Evolutionary conservation across 2,888 invertebrate species (phyloP).

Genomic region (Lordiphosa andalusiaca): DNA sequence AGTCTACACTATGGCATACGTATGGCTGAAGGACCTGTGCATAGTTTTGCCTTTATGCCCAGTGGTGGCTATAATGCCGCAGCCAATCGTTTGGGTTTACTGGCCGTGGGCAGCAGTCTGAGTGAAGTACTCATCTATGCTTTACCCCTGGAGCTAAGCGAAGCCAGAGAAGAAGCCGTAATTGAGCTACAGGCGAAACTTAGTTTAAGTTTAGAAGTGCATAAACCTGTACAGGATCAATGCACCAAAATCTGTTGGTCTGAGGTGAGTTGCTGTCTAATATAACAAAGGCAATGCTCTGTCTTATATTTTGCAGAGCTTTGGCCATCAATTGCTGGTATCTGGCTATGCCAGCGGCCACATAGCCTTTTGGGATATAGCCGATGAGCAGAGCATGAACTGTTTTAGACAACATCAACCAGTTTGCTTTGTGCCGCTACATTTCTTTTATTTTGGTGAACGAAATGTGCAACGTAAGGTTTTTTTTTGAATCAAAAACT

Average conservation of each 20-base stretch:
- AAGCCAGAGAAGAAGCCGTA: constrained; percentile 27
- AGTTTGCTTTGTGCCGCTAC: constrained; percentile 81
- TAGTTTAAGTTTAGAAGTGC: constrained; percentile 59
- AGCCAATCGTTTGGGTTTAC: constrained; percentile 82
- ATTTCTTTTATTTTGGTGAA: constrained; percentile 82
- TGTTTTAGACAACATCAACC: constrained; percentile 65
- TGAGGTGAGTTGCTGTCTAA: constrained; percentile 57
- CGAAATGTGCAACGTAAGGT: constrained; percentile 82
- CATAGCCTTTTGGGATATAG: constrained; percentile 84
- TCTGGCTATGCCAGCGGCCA: constrained; percentile 85
- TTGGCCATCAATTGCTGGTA: constrained; percentile 81
- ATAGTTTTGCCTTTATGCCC: constrained; percentile 86
- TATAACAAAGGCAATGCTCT: no score
- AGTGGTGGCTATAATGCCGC: constrained; percentile 83
- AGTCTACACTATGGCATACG: constrained; percentile 82
- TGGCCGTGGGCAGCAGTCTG: constrained; percentile 84
- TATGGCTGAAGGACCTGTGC: constrained; percentile 83
- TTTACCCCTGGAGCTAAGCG: constrained; percentile 78
- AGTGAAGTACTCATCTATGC: constrained; percentile 83
- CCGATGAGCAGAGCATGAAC: constrained; percentile 76
- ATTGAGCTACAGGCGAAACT: constrained; percentile 54
- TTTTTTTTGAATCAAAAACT: no score
- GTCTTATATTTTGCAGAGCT: constrained; percentile 20
- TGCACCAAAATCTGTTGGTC: constrained; percentile 75
- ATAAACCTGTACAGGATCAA: constrained; percentile 37